Base-by-base conservation (phyloP, 2,797 vertebrate genomes). In the Amblyraja radiata region DNA sequence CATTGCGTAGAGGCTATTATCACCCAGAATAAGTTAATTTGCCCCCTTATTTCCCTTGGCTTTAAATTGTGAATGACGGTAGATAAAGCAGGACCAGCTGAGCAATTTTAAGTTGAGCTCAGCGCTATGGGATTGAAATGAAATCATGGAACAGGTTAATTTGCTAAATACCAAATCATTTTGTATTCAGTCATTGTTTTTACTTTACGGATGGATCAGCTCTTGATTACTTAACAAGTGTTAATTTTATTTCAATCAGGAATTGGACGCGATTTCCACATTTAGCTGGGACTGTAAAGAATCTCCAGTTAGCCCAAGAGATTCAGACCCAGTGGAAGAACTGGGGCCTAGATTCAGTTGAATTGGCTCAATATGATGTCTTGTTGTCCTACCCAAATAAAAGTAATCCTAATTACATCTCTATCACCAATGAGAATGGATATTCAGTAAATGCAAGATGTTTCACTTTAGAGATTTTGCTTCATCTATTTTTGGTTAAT, bases 321-420 rank as follows among this genome's bases (percentile, higher is more conserved):
- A 96, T 99, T 94, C 96, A 95, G 94, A 96, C 95, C 28, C 97
- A 98, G 93, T 99, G 99, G 99, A 96, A 96, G 94, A 95, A 96
- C 93, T 99, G 98, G 95, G 98, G 98, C 93, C 93, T 99, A 95
- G 98, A 99, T 96, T 97, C 97, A 0, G 98, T 97, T 94, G 97
- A 98, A 81, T 91, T 99, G 93, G 96, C 96, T 94, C 97, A 97
- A 73, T 99, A 99, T 28, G 98, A 99, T 23, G 98, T 99, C 91
- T 95, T 99, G 93, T 94, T 99, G 93, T 99, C 98, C n/a, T 99
- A 98, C 65, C 98, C 98, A n/a, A 98, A 98, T 95, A 94, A 96
- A 93, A 96, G 95, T 6, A 96, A 95, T 80, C 98, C 98, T 1
- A 99, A 98, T 95, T 99, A 98, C 95, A 97, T 99, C 95, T 97